phyloP scores from a whole-genome alignment of 2,797 vertebrate genomes.

The Gorsachius magnificus region DNA sequence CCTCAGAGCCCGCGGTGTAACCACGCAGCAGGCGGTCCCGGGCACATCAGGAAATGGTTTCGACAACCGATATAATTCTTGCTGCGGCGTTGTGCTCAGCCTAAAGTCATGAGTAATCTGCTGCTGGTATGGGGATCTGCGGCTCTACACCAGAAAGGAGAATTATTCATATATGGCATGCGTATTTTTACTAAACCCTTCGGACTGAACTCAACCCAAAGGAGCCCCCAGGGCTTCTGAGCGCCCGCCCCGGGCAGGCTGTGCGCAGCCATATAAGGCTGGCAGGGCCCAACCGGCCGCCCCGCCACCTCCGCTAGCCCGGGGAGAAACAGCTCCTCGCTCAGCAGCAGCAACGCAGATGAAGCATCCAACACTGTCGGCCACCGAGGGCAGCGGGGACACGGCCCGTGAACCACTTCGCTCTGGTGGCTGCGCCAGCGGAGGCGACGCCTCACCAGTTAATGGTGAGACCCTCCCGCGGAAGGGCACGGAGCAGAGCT shows the following conservation, averaged over 20 bases:
- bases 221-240: neutral
- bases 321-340: neutral
- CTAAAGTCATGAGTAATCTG: constrained; percentile 3
- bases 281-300: neutral
- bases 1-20: neutral
- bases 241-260: neutral
- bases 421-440: neutral
- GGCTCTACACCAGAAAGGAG: constrained; percentile 18
- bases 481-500: neutral
- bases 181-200: neutral
- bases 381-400: neutral
- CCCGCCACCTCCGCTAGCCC: neutral
- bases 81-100: neutral
- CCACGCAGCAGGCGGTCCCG: neutral
- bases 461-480: rapidly evolving
- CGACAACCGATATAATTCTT: neutral
- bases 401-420: rapidly evolving
- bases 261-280: constrained; percentile 44
- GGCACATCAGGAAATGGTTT: constrained; percentile 23
- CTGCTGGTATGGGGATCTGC: neutral
- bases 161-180: constrained; percentile 55
- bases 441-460: rapidly evolving
- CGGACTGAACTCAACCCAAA: neutral
- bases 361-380: neutral
- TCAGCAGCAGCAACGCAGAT: neutral